phyloP scores from a whole-genome alignment of 2,888 invertebrate genomes.

The Pristionchus japonicus region DNA sequence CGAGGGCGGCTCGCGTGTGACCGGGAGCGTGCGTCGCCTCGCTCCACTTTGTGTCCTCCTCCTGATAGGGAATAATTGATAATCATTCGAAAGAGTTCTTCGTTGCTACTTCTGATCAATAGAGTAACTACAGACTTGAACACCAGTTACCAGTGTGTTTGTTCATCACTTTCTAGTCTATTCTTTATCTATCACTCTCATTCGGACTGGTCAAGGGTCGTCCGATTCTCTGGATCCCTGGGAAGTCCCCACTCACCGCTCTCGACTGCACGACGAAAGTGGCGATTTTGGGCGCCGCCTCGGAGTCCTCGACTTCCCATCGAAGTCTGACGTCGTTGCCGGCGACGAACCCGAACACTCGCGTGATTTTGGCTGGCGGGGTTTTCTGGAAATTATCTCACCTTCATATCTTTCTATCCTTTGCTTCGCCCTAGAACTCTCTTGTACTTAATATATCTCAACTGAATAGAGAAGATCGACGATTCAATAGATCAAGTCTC shows the following conservation, averaged over 20 bases:
- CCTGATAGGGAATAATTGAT: not conserved
- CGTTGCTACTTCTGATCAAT: too few species aligned
- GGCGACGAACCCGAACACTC: slow-evolving; percentile 59
- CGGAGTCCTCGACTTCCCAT: slow-evolving; percentile 58
- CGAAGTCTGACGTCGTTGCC: slow-evolving; percentile 60
- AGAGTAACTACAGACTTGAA: not conserved
- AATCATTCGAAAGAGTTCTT: not conserved
- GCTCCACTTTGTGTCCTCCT: slow-evolving; percentile 51
- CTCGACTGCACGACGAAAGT: slow-evolving; percentile 50
- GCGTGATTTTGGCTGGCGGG: slow-evolving; percentile 52
- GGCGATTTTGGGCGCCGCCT: slow-evolving; percentile 49
- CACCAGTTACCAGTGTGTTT: not conserved
- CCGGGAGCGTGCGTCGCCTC: slow-evolving; percentile 59
- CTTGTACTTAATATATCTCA: too few species aligned
- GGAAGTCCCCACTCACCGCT: slow-evolving; percentile 45
- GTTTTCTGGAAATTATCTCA: slow-evolving; percentile 47
- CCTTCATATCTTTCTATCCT: not conserved
- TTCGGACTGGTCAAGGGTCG: too few species aligned
- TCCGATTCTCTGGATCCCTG: too few species aligned
- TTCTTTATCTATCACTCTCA: too few species aligned
- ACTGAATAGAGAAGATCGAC: too few species aligned
- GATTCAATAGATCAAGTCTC: too few species aligned
- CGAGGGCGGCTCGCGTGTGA: slow-evolving; percentile 67
- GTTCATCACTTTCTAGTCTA: too few species aligned
- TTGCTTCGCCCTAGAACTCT: too few species aligned